A percentile compares a stretch with the other conserved stretches of the same genome.
These are phyloP conservation scores for Pristionchus fissidentatus DNA, from an alignment of 2,888 invertebrate species.

Conservation along the genomic window DNA sequence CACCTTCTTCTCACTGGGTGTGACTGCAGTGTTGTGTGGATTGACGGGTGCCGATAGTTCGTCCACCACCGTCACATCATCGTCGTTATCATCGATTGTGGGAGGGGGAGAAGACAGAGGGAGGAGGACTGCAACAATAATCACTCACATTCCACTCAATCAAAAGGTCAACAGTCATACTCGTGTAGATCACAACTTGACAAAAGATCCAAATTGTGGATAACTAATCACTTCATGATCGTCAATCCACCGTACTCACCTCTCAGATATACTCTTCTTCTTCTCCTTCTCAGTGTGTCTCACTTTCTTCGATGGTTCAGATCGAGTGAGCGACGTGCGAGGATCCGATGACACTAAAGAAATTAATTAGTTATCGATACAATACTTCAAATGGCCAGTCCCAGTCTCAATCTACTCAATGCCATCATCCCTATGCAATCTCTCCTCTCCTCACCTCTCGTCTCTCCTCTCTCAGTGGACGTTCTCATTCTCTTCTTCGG, in stretches of 20 bases:
- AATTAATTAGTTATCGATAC: neutral
- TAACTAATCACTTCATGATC: no score
- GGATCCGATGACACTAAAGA: neutral
- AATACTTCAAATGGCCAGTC: neutral
- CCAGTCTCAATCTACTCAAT: neutral
- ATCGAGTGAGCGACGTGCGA: neutral
- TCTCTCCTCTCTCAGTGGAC: neutral
- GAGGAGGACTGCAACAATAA: neutral
- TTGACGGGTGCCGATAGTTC: no score
- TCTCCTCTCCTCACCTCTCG: neutral
- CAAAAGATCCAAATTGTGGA: no score
- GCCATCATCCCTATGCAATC: neutral
- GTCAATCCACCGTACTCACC: no score
- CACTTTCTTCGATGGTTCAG: slow-evolving; percentile 1
- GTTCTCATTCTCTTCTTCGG: no score
- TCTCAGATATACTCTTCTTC: neutral
- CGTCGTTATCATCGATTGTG: no score
- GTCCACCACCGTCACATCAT: neutral
- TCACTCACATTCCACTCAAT: no score
- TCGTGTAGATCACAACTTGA: no score
- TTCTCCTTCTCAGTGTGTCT: neutral
- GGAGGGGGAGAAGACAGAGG: no score
- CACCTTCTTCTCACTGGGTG: no score
- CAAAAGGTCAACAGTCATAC: no score
- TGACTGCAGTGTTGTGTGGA: no score